phyloP scores from a whole-genome alignment of 2,888 invertebrate genomes.

The Papilio gigon region DNA sequence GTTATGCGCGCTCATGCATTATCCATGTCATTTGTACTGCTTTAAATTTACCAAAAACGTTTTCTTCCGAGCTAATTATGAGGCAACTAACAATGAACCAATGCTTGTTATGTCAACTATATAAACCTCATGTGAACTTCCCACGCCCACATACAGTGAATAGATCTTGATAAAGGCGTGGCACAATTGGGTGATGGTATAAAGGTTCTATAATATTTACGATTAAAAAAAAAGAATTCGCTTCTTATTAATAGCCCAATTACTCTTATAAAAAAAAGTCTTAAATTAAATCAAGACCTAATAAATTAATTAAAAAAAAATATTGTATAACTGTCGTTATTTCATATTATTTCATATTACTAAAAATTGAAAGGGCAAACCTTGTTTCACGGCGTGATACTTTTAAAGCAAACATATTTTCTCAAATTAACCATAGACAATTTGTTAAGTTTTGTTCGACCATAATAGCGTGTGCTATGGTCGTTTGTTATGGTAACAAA shows the following conservation, averaged over 20 bases:
- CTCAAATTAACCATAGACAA: slow-evolving; percentile 20
- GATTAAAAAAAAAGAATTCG: too few species aligned
- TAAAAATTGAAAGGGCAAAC: background rate
- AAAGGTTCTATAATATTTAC: background rate
- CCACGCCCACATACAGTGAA: background rate
- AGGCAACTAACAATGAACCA: background rate
- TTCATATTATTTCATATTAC: background rate
- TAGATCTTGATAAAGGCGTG: background rate
- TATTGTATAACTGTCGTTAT: too few species aligned
- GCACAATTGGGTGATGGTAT: background rate
- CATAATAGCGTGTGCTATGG: slow-evolving; percentile 22
- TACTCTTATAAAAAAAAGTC: too few species aligned
- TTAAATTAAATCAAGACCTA: too few species aligned
- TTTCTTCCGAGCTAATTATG: background rate
- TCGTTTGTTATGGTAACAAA: slow-evolving; percentile 32
- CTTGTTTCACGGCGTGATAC: background rate
- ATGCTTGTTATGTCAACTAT: background rate
- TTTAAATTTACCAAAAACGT: background rate
- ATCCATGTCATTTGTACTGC: background rate
- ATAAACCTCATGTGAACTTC: slow-evolving; percentile 7
- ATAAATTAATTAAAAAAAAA: too few species aligned
- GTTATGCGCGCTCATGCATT: background rate
- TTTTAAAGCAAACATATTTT: slow-evolving; percentile 32
- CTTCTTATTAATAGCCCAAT: too few species aligned
- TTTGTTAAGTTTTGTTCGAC: slow-evolving; percentile 20